Evolutionary conservation across 92 coral and sea anemone species (phyloP).

Genomic region (Nematostella vectensis): DNA sequence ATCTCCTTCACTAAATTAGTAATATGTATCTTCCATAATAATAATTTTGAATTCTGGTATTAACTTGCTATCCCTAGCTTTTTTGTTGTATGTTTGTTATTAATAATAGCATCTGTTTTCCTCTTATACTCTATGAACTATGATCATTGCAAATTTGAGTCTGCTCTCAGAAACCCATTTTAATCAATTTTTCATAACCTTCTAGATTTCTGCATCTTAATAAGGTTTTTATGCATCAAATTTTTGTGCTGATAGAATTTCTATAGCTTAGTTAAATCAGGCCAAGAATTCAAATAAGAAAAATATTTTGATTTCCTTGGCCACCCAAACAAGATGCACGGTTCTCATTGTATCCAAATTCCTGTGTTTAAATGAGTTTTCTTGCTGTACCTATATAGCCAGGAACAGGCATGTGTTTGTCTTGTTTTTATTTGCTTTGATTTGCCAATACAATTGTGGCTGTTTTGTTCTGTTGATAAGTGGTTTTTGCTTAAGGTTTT

Average conservation of each 20-base stretch:
- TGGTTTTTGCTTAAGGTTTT: conserved; percentile 1
- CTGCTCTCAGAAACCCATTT: conserved; percentile 5
- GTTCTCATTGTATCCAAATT: too few species aligned
- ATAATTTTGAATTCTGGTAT: too few species aligned
- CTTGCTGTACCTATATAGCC: too few species aligned
- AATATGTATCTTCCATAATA: too few species aligned
- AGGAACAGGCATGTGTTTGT: too few species aligned
- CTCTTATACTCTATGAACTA: conserved; percentile 1
- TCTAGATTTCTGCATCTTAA: conserved; percentile 2
- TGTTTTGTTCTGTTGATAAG: conserved; percentile 22
- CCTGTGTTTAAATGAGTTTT: too few species aligned
- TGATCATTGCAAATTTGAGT: conserved; percentile 1
- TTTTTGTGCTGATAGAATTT: background rate
- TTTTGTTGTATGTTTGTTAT: background rate
- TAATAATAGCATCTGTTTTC: background rate
- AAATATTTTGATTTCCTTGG: too few species aligned
- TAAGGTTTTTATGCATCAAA: background rate
- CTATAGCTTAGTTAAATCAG: too few species aligned
- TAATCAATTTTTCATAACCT: conserved; percentile 18
- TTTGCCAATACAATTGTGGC: conserved; percentile 23
- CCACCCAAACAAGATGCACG: too few species aligned
- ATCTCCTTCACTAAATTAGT: too few species aligned
- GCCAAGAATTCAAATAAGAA: too few species aligned
- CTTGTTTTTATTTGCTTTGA: conserved; percentile 19
- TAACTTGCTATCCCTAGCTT: background rate